A percentile compares a stretch with the other conserved stretches of the same genome.
Evolutionary conservation across 2,888 invertebrate genomes (phyloP).

Genomic region (Agapostemon virescens): DNA sequence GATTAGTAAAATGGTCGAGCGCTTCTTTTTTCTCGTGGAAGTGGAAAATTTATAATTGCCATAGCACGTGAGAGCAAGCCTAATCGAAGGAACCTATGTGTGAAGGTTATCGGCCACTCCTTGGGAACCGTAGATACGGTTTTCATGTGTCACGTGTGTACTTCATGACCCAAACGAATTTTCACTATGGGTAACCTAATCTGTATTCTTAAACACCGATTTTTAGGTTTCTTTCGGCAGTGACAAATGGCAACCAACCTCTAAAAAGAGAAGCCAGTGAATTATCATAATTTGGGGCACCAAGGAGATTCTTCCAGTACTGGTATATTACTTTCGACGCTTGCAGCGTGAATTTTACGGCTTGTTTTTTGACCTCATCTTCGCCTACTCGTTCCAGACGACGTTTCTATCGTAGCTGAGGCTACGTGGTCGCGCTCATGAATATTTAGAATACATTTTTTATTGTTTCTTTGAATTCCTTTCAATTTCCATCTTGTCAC

Average conservation of each 20-base stretch:
- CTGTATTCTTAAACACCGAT: neutral
- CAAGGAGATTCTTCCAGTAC: neutral
- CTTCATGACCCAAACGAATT: slow-evolving; percentile 13
- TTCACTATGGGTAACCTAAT: neutral
- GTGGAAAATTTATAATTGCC: slow-evolving; percentile 40
- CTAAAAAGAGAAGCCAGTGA: neutral
- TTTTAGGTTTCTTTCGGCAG: neutral
- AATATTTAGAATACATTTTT: slow-evolving; percentile 1
- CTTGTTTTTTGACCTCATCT: neutral
- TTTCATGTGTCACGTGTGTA: slow-evolving; percentile 28
- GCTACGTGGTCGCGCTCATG: neutral
- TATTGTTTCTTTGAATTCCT: neutral
- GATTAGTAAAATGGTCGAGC: neutral
- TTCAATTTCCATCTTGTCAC: neutral
- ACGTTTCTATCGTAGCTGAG: neutral
- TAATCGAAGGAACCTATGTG: slow-evolving; percentile 32
- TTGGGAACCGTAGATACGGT: slow-evolving; percentile 20
- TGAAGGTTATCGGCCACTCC: slow-evolving; percentile 38
- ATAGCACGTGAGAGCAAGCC: neutral
- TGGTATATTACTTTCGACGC: neutral
- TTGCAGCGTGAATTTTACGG: slow-evolving; percentile 6
- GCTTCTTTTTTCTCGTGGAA: neutral
- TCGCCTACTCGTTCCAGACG: neutral
- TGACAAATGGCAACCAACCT: neutral
- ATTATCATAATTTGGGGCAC: neutral